These are phyloP conservation scores for Vesta saturnalis DNA, from an alignment of 2,888 invertebrate species.

Conservation along the genomic window DNA sequence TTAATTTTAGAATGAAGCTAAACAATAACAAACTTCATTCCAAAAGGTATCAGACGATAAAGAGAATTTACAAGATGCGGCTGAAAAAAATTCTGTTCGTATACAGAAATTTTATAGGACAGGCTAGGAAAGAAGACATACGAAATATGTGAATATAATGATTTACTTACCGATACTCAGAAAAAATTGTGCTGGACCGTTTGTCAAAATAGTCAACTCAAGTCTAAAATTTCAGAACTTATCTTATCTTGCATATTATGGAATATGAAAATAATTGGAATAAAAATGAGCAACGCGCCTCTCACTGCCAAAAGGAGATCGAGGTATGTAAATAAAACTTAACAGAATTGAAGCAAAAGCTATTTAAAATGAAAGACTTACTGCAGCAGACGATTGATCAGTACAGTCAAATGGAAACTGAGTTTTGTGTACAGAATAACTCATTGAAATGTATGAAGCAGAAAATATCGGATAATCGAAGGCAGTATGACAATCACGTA, in stretches of 20 bases:
- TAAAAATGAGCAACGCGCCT: constrained; percentile 39
- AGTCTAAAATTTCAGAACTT: constrained; percentile 12
- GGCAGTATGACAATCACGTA: constrained; percentile 51
- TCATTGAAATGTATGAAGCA: constrained; percentile 47
- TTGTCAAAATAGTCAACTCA: constrained; percentile 19
- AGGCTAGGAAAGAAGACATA: constrained; percentile 49
- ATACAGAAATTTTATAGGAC: constrained; percentile 53
- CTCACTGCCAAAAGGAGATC: constrained; percentile 37
- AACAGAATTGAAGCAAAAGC: constrained; percentile 42
- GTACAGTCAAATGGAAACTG: constrained; percentile 49
- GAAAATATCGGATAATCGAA: constrained; percentile 49
- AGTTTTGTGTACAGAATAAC: constrained; percentile 50
- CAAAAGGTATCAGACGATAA: constrained; percentile 8
- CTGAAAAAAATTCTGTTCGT: constrained; percentile 38
- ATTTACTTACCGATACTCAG: constrained; percentile 15
- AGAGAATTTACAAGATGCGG: constrained; percentile 10
- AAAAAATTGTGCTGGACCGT: constrained; percentile 17
- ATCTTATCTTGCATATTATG: constrained; percentile 11
- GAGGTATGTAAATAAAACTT: constrained; percentile 35
- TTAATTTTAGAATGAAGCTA: constrained; percentile 19
- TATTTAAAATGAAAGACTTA: constrained; percentile 46
- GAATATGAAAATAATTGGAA: constrained; percentile 25
- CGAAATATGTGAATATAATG: constrained; percentile 19
- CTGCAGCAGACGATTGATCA: constrained; percentile 47
- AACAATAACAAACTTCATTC: constrained; percentile 7